Evolutionary conservation across 2,113 vertebrate genomes (phyloP).

Genomic region (Myxocyprinus asiaticus): DNA sequence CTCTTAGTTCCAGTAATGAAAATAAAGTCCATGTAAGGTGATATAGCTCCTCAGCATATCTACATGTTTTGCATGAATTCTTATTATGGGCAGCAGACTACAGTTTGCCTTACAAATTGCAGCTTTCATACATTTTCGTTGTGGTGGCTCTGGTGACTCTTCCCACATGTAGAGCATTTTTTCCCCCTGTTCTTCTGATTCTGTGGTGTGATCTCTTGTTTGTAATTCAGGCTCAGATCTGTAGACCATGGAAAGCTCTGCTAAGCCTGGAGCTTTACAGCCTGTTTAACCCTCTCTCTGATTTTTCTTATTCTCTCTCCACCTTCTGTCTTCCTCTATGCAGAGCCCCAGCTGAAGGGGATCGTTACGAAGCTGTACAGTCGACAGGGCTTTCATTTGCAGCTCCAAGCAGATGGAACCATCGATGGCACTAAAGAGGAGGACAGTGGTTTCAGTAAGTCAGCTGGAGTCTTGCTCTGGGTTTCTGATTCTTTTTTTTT

Average conservation of each 20-base stretch:
- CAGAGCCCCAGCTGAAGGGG: conserved; percentile 99
- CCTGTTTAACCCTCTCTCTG: conserved; percentile 38
- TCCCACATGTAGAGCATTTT: background rate
- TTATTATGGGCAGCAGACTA: background rate
- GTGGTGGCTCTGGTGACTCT: background rate
- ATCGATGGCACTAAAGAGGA: conserved; percentile 99
- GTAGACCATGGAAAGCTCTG: conserved; percentile 11
- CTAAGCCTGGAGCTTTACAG: conserved; percentile 26
- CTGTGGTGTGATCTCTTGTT: conserved; percentile 20
- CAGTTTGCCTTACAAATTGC: background rate
- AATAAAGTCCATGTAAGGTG: too few relatives aligned
- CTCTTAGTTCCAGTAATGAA: too few relatives aligned
- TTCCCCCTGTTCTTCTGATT: background rate
- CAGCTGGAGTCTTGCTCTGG: conserved; percentile 13
- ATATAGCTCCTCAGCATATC: too few relatives aligned
- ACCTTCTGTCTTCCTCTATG: conserved; percentile 16
- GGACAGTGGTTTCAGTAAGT: conserved; percentile 97
- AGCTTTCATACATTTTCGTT: background rate
- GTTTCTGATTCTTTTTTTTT: background rate
- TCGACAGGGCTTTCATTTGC: conserved; percentile 97
- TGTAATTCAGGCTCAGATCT: conserved; percentile 25
- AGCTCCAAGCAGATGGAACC: conserved; percentile 97
- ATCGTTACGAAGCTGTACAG: conserved; percentile 99
- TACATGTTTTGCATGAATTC: background rate
- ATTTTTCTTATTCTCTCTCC: too few relatives aligned